These are phyloP conservation scores for Puffinus mauretanicus DNA, from an alignment of 2,113 vertebrate genomes.

Conservation along the genomic window DNA sequence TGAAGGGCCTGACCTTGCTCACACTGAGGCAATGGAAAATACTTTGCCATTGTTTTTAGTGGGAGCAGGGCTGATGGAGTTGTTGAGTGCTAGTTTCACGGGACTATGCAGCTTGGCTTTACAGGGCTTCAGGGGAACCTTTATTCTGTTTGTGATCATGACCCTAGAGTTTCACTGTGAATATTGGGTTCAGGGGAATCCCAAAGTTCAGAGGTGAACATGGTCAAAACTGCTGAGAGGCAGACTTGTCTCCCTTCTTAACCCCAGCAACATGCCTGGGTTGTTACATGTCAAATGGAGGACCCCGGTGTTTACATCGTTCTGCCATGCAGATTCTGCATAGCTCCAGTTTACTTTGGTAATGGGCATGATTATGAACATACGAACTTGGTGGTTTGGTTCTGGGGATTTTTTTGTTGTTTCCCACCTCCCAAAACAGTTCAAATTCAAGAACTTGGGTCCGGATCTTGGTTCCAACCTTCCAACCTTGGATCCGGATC, in stretches of 20 bases:
- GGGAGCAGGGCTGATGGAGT: background rate
- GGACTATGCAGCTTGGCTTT: constrained; percentile 10
- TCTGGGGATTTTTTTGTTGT: background rate
- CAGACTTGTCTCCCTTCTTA: background rate
- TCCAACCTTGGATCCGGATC: background rate
- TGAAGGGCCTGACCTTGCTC: constrained; percentile 39
- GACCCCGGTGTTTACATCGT: background rate
- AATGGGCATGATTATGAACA: background rate
- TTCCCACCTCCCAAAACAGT: background rate
- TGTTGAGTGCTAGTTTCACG: background rate
- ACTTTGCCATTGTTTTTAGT: constrained; percentile 53
- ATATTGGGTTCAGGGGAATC: constrained; percentile 43
- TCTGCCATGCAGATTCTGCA: background rate
- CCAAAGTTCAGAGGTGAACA: constrained; percentile 37
- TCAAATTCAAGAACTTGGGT: constrained; percentile 8
- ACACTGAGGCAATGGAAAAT: constrained; percentile 42
- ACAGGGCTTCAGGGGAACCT: constrained; percentile 9
- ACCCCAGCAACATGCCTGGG: background rate
- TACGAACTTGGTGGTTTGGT: background rate
- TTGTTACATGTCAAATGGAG: background rate
- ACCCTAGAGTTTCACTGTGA: constrained; percentile 31
- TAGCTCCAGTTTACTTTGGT: background rate
- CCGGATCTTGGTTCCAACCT: background rate
- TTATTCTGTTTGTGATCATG: background rate
- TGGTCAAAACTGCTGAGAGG: background rate